Percentiles rank a stretch among this genome's conserved stretches.
Conservation (phyloP, 2,797 vertebrate species). For the Philypnodon macrostomus region DNA sequence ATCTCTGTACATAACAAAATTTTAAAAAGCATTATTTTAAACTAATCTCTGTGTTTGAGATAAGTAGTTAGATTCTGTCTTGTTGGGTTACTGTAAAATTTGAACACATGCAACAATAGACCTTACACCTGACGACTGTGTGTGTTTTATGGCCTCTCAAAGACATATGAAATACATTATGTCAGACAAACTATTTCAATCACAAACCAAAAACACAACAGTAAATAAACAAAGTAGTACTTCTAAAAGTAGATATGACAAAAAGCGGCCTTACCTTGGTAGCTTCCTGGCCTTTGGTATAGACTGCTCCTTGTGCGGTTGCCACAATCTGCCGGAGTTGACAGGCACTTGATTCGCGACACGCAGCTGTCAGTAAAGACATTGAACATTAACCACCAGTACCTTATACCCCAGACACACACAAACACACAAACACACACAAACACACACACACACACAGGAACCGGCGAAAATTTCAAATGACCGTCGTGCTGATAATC, state of each 20-base stretch:
- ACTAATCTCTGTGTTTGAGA: too few relatives aligned
- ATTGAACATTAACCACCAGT: conserved; percentile 65
- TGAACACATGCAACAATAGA: neutral
- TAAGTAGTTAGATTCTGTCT: too few relatives aligned
- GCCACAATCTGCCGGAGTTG: conserved; percentile 10
- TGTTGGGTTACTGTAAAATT: neutral
- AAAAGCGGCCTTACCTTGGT: conserved; percentile 57
- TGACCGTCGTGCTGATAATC: neutral
- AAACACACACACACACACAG: conserved; percentile 2
- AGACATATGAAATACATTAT: neutral
- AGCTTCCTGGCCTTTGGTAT: conserved; percentile 18
- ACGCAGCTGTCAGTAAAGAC: conserved; percentile 29
- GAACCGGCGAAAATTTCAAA: neutral
- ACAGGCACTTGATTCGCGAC: conserved; percentile 24
- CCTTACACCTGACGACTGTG: too few relatives aligned
- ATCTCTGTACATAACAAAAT: too few relatives aligned
- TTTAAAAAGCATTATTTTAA: too few relatives aligned
- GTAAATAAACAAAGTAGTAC: too few relatives aligned
- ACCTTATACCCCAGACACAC: conserved; percentile 36
- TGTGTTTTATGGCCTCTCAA: too few relatives aligned
- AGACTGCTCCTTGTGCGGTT: conserved; percentile 2
- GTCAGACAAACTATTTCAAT: neutral
- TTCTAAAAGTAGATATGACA: too few relatives aligned
- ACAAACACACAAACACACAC: conserved; percentile 14
- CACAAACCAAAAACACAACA: too few relatives aligned